Evolutionary conservation across 2,888 invertebrate genomes (phyloP), one percentile per base, ranked within the genome.

Genomic region (Apamea epomidion): DNA sequence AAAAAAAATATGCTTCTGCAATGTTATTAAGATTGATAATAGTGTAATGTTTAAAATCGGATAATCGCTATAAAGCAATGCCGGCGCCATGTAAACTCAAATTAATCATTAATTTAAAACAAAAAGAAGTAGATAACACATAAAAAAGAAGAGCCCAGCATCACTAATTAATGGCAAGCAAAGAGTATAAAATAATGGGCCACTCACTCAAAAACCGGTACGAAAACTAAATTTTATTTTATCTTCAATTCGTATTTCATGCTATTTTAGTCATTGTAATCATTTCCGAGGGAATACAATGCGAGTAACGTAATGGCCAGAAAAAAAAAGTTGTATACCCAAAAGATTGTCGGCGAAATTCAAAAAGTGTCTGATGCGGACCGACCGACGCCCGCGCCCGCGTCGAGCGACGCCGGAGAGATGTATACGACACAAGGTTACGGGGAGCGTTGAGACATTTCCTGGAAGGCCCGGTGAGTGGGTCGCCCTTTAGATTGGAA

Each of bases 381-480:
- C 89, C 91, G 89, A 74, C 60, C 67, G 54, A 21, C 84, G 88
- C 58, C 87, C 89, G 74, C 78, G 65, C 58, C 58, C 90, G 75
- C 76, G 64, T 32, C 76, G 21, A 65, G 45, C 70, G 65, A 67
- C 78, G 42, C 42, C 42, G 90, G 89, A 91, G 90, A 91, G 92
- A 91, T 91, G 91, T 92, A 76, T 92, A 91, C 91, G 91, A 92
- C 93, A 91, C 91, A 91, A 89, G 89, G 89, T 91, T 90, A 87
- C 88, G 72, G 81, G 87, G 93, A 91, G 92, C 92, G 92, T 92
- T 92, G 92, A 92, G 92, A 92, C 91, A 90, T 94, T 97, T 97
- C 97, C 95, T 93, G 95, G 97, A 97, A 97, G 97, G 96, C 92
- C 93, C 91, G 87, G 91, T 91, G 93, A 93, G 92, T 94, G 94